Percentiles rank a stretch among this genome's conserved stretches.
These are phyloP conservation scores for Melieria picta DNA, from an alignment of 2,888 invertebrate species.

Conservation along the genomic window DNA sequence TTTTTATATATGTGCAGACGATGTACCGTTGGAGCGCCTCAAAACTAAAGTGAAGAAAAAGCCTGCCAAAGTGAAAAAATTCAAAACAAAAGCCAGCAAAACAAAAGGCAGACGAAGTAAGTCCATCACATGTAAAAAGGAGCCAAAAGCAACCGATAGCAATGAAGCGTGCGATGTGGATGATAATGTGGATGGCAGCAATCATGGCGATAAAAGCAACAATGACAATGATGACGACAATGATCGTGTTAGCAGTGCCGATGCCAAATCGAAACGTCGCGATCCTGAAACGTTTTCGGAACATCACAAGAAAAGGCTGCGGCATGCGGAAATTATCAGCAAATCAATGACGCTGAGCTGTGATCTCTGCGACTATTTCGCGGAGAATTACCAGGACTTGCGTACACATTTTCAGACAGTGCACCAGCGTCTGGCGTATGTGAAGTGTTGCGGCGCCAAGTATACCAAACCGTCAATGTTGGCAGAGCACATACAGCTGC, in stretches of 20 bases:
- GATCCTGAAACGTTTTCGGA: too few relatives aligned
- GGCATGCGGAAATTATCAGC: conserved; percentile 37
- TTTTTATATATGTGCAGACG: conserved; percentile 19
- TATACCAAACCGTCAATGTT: conserved; percentile 53
- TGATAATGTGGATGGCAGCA: conserved; percentile 5
- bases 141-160: neutral
- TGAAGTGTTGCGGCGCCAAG: conserved; percentile 55
- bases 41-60: conserved; percentile 23
- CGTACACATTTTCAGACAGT: conserved; percentile 53
- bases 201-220: neutral
- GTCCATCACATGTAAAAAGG: too few relatives aligned
- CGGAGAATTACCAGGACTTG: conserved; percentile 52
- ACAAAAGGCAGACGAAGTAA: neutral
- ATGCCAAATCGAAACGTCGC: too few relatives aligned
- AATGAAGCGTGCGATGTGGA: conserved; percentile 11
- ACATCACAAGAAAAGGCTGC: conserved; percentile 8
- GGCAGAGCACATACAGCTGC: conserved; percentile 57
- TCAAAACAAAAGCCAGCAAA: conserved; percentile 25
- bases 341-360: conserved; percentile 52
- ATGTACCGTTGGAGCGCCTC: conserved; percentile 38
- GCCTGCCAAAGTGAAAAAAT: conserved; percentile 13
- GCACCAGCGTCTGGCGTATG: conserved; percentile 55
- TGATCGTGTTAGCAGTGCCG: too few relatives aligned
- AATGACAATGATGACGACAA: neutral
- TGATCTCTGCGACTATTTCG: conserved; percentile 53